A percentile compares a stretch with the other conserved stretches of the same genome.
Evolutionary conservation across 2,797 vertebrate species (phyloP).

Genomic region (Taenioides sp.): DNA sequence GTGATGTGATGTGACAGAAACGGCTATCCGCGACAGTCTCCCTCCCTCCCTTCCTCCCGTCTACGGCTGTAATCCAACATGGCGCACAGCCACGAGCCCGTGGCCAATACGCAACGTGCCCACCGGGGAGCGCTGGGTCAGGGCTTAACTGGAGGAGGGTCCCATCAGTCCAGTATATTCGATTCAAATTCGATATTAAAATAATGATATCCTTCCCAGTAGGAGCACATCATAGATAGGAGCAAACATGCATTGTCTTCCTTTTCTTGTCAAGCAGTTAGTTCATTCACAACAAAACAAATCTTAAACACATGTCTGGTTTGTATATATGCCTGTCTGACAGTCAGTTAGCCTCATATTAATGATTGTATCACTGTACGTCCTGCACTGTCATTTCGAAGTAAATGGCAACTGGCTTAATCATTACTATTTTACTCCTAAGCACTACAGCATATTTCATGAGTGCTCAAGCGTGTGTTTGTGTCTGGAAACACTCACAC

Average conservation of each 20-base stretch:
- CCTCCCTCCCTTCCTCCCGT: conserved; percentile 38
- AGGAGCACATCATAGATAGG: no score
- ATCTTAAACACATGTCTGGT: no score
- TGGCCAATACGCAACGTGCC: conserved; percentile 13
- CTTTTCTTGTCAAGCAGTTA: no score
- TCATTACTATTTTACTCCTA: not conserved
- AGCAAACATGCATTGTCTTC: no score
- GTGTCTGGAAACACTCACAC: no score
- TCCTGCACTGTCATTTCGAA: not conserved
- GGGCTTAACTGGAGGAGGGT: not conserved
- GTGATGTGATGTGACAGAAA: conserved; percentile 10
- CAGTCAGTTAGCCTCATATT: no score
- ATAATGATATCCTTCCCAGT: no score
- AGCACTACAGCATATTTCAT: not conserved
- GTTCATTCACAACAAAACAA: no score
- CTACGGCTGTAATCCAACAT: conserved; percentile 34
- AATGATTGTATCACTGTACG: not conserved
- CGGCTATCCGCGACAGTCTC: conserved; percentile 27
- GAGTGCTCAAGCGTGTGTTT: not conserved
- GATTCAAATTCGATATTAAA: no score
- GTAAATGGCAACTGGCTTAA: not conserved
- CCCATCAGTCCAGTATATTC: not conserved
- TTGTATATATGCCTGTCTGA: no score
- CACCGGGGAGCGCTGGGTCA: not conserved
- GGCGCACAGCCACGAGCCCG: conserved; percentile 45